Evolutionary conservation across 2,113 vertebrate genomes (phyloP).

Genomic region (Ochotona princeps): DNA sequence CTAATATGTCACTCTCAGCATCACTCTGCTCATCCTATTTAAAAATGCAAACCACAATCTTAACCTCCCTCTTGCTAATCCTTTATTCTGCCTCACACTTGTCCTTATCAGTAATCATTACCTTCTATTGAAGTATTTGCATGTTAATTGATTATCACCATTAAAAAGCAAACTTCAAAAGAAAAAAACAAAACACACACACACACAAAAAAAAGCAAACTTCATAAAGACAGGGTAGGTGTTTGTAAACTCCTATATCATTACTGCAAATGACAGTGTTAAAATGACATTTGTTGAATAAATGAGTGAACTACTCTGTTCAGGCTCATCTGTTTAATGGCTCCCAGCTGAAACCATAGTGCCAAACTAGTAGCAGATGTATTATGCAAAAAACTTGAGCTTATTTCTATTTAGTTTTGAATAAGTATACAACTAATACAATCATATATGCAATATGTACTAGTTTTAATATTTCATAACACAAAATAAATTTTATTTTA

Average conservation of each 20-base stretch:
- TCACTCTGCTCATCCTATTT: not conserved
- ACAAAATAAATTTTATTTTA: slow-evolving; percentile 3
- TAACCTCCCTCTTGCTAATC: not conserved
- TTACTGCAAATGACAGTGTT: not conserved
- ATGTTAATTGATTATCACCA: not conserved
- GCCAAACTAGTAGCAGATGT: not conserved
- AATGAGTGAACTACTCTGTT: not conserved
- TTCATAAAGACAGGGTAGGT: not conserved
- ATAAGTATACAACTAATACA: not conserved
- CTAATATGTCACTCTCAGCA: not conserved
- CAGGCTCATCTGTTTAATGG: not conserved
- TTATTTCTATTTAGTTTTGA: not conserved
- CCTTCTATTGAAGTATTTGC: not conserved
- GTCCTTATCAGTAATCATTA: not conserved
- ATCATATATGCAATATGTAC: not conserved
- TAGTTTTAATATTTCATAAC: not conserved
- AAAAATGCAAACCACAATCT: not conserved
- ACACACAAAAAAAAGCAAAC: not conserved
- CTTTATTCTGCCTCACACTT: slow-evolving; percentile 32
- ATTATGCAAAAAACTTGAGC: not conserved
- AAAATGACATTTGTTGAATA: not conserved
- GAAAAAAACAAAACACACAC: too few species aligned
- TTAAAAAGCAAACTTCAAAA: not conserved
- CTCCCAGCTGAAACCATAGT: not conserved
- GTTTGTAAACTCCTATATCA: not conserved